Conservation (phyloP, 1,140 invertebrate species). For the Drosophila tsacasi region DNA sequence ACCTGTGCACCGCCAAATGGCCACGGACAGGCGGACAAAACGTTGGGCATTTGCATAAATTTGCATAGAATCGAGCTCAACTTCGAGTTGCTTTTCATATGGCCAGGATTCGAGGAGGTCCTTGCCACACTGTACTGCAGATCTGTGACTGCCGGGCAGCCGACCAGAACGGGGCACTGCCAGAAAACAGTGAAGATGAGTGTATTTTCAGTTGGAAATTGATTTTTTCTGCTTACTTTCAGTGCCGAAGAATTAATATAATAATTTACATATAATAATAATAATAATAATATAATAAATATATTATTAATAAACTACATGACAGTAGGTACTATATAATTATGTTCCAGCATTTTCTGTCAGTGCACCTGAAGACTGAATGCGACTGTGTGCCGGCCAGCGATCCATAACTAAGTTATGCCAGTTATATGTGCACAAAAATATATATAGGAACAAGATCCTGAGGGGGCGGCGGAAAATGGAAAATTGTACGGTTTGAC, state of each 20-base stretch:
- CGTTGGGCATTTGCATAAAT: slow-evolving; percentile 73
- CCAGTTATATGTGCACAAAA: slow-evolving; percentile 22
- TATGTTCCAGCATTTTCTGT: background rate
- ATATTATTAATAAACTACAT: too few relatives aligned
- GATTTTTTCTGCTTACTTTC: too few relatives aligned
- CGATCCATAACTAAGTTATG: slow-evolving; percentile 70
- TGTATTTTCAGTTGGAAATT: too few relatives aligned
- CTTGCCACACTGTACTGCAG: slow-evolving; percentile 28
- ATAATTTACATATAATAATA: background rate
- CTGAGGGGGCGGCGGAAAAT: slow-evolving; percentile 26
- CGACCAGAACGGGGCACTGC: slow-evolving; percentile 14
- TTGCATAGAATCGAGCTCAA: slow-evolving; percentile 55
- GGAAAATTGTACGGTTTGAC: slow-evolving; percentile 18
- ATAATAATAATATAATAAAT: too few relatives aligned
- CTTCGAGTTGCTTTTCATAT: background rate
- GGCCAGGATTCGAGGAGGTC: slow-evolving; percentile 43
- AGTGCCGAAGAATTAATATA: too few relatives aligned
- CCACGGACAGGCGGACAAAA: slow-evolving; percentile 53
- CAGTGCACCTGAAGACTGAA: slow-evolving; percentile 13
- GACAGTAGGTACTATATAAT: too few relatives aligned
- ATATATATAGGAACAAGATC: background rate
- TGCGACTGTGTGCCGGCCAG: background rate
- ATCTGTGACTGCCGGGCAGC: slow-evolving; percentile 5
- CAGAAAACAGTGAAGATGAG: background rate
- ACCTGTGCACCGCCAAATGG: slow-evolving; percentile 61